These are phyloP conservation scores for Octopus bimaculoides DNA, from an alignment of 1,140 invertebrate species.

Conservation along the genomic window DNA sequence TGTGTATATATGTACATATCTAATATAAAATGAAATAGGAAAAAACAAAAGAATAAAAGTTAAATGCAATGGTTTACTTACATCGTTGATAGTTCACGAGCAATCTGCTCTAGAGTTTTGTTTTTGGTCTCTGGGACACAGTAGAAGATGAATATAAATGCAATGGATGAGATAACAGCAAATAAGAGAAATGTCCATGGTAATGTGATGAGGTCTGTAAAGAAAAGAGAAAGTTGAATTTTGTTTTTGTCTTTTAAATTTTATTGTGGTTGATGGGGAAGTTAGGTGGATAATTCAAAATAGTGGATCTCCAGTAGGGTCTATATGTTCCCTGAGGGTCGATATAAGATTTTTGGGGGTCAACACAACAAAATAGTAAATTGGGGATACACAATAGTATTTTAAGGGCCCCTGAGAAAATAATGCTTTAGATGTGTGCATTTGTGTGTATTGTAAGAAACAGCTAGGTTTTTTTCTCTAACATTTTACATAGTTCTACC, in stretches of 20 bases:
- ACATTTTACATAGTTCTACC: too few relatives aligned
- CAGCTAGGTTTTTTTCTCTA: too few relatives aligned
- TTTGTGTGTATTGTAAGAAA: too few relatives aligned
- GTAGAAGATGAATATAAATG: slow-evolving; percentile 34
- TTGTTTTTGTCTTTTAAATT: not conserved
- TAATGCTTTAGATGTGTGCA: too few relatives aligned
- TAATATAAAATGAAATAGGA: too few relatives aligned
- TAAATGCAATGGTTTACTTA: slow-evolving; percentile 18
- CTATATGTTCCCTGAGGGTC: too few relatives aligned
- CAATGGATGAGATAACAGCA: slow-evolving; percentile 28
- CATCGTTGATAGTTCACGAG: slow-evolving; percentile 35
- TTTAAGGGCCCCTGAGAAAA: too few relatives aligned
- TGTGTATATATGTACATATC: too few relatives aligned
- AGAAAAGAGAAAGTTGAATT: slow-evolving; percentile 10
- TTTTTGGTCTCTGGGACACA: slow-evolving; percentile 41
- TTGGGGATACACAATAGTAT: too few relatives aligned
- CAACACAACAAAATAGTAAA: too few relatives aligned
- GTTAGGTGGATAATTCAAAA: not conserved
- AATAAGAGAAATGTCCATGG: slow-evolving; percentile 39
- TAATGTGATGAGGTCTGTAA: slow-evolving; percentile 35
- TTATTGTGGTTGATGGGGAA: not conserved
- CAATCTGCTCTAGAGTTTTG: slow-evolving; percentile 40
- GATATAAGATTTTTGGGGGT: too few relatives aligned
- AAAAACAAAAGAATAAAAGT: too few relatives aligned
- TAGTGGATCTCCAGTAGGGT: not conserved